Evolutionary conservation across 2,888 invertebrate genomes (phyloP), one percentile per base, ranked within the genome.

Genomic region (Synergus laeviventris): DNA sequence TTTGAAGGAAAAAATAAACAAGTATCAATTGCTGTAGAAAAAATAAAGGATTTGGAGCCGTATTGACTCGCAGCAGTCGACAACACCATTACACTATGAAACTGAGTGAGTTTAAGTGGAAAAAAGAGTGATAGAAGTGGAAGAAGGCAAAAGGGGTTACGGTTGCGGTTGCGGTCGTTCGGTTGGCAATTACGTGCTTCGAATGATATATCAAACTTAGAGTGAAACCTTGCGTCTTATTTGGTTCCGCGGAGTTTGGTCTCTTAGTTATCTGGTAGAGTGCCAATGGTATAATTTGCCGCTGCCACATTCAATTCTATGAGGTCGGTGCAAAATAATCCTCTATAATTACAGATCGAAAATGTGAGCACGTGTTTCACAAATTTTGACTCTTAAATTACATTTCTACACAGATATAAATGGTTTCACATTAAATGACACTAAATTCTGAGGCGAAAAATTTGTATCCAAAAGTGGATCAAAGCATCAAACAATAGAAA

Each of bases 171-270:
- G 16, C 16, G 45, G 45, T 45, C 45, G 49, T n/a, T 49, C 49
- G 49, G n/a, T 49, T n/a, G n/a, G 8, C 49, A 49, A 49, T 49
- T 49, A 49, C 49, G 49, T 49, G 49, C 49, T n/a, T n/a, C n/a
- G 49, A 49, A 49, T 49, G 49, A 49, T 49, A 49, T 49, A 49
- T 49, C 49, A n/a, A 49, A 49, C n/a, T 8, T n/a, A n/a, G 49
- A 49, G 49, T n/a, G 49, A 49, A 49, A 49, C 49, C 49, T 49
- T n/a, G 3, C n/a, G n/a, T 49, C n/a, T 49, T 49, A 49, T 49
- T 49, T 49, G 49, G n/a, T 49, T 49, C 49, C n/a, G 1, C 1
- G 49, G 49, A 49, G 49, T 49, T 49, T n/a, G 49, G 49, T 49
- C 49, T 49, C 49, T 49, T 49, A n/a, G 49, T n/a, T n/a, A 1